Evolutionary conservation across 2,797 vertebrate species (phyloP).

Genomic region (Numenius phaeopus): DNA sequence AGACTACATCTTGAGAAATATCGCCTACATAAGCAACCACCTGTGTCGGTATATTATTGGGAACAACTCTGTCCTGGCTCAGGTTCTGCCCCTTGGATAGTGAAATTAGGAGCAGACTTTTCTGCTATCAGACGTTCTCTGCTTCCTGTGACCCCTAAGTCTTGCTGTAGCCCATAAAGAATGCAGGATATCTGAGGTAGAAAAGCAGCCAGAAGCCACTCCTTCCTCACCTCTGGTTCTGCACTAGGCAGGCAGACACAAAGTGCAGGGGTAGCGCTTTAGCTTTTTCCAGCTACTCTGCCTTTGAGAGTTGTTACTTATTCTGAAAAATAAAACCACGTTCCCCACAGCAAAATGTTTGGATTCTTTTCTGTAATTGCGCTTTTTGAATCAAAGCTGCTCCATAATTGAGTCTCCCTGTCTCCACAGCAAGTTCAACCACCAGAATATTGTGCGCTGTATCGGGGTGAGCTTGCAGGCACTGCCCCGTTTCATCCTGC

Average conservation of each 20-base stretch:
- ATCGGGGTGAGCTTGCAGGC: conserved; percentile 96
- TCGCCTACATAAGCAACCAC: neutral
- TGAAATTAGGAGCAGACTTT: neutral
- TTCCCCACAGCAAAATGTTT: neutral
- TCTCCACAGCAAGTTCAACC: conserved; percentile 94
- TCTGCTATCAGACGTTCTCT: neutral
- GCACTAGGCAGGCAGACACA: neutral
- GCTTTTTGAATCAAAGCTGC: neutral
- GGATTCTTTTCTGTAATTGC: neutral
- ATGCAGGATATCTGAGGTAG: neutral
- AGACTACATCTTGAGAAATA: neutral
- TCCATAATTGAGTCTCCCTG: neutral
- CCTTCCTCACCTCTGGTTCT: neutral
- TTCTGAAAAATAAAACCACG: neutral
- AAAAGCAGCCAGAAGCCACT: neutral
- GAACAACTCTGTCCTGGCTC: neutral
- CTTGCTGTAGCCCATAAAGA: neutral
- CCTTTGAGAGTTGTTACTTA: neutral
- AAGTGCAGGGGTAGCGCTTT: neutral
- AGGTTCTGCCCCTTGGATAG: neutral
- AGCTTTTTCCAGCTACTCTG: neutral
- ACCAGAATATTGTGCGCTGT: conserved; percentile 98
- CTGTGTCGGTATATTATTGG: neutral
- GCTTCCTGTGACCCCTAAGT: neutral
- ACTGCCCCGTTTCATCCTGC: conserved; percentile 94